A percentile compares a stretch with the other conserved stretches of the same genome.
Evolutionary conservation across 2,888 invertebrate species (phyloP).

Genomic region (Thereva unica): DNA sequence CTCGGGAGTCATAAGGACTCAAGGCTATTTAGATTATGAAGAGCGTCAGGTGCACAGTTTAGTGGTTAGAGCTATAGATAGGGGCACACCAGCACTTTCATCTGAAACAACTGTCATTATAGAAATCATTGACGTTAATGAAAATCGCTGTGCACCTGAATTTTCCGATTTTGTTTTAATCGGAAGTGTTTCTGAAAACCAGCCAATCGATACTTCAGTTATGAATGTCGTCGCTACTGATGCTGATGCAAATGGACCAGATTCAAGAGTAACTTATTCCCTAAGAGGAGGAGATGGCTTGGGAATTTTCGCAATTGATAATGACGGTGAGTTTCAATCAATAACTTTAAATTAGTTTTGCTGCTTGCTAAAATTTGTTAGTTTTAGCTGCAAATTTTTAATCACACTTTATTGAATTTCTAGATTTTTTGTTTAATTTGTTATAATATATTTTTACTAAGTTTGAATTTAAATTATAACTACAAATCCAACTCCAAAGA

Average conservation of each 20-base stretch:
- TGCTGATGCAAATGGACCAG: conserved; percentile 77
- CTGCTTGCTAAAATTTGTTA: too few species aligned
- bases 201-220: conserved; percentile 75
- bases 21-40: conserved; percentile 82
- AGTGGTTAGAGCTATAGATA: conserved; percentile 82
- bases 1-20: conserved; percentile 85
- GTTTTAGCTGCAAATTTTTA: too few species aligned
- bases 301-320: conserved; percentile 89
- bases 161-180: conserved; percentile 80
- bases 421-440: too few species aligned
- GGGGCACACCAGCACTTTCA: conserved; percentile 78
- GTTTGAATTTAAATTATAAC: too few species aligned
- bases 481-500: too few species aligned
- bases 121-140: conserved; percentile 92
- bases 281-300: conserved; percentile 88
- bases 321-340: conserved; percentile 68
- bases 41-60: conserved; percentile 86
- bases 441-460: too few species aligned
- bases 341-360: not conserved
- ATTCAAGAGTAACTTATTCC: conserved; percentile 82
- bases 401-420: too few species aligned
- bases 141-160: conserved; percentile 81
- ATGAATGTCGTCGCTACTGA: conserved; percentile 79
- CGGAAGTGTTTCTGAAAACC: conserved; percentile 79
- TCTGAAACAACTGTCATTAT: conserved; percentile 81